These are phyloP conservation scores for Antheraea assamensis DNA, from an alignment of 2,888 invertebrate genomes.

Conservation along the genomic window DNA sequence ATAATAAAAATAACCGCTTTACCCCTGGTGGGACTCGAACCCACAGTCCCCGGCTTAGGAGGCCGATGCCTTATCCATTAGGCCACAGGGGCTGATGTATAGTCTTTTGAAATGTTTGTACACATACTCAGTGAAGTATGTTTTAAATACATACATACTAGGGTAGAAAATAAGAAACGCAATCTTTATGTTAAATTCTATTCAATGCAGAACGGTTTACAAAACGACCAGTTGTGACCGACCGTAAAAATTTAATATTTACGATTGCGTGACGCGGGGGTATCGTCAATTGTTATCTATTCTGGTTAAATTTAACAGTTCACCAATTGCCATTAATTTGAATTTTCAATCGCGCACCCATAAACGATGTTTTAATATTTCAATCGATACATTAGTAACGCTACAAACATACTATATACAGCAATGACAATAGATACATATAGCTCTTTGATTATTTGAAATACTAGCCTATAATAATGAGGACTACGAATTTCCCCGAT, in stretches of 20 bases:
- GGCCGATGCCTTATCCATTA: slow-evolving; percentile 90
- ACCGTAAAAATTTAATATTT: neutral
- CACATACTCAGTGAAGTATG: neutral
- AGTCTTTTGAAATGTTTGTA: slow-evolving; percentile 17
- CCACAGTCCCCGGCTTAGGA: slow-evolving; percentile 90
- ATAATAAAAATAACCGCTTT: slow-evolving; percentile 34
- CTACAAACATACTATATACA: neutral
- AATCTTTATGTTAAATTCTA: neutral
- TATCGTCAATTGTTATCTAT: neutral
- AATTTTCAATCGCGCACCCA: neutral
- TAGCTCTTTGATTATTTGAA: neutral
- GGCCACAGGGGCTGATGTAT: slow-evolving; percentile 84
- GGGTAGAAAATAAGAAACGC: neutral
- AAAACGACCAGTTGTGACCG: neutral
- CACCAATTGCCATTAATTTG: no score
- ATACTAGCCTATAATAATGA: no score
- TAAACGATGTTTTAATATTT: neutral
- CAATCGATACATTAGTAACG: neutral
- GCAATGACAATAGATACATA: no score
- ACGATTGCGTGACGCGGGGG: neutral
- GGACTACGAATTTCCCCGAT: no score
- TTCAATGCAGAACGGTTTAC: neutral
- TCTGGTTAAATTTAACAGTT: no score
- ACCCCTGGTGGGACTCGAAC: slow-evolving; percentile 90
- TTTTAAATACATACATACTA: neutral